A percentile compares a stretch with the other conserved stretches of the same genome.
Conservation (phyloP, 1,140 invertebrate genomes). For the Fopius arisanus region DNA sequence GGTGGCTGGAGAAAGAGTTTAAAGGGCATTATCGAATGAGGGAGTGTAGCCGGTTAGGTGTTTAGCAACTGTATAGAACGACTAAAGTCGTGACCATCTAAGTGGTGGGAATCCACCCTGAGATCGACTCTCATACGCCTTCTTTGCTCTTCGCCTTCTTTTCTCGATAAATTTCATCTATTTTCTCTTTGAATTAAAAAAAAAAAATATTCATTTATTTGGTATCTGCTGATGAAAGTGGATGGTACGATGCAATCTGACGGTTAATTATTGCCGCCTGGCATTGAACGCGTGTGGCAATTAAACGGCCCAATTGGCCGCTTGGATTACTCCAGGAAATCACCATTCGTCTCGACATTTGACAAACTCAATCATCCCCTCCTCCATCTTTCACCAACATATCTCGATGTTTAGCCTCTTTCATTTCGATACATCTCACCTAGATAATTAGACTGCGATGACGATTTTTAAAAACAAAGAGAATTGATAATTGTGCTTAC, state of each 20-base stretch:
- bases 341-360: conserved; percentile 36
- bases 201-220: no score
- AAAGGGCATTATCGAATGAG: conserved; percentile 26
- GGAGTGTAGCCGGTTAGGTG: conserved; percentile 23
- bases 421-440: neutral
- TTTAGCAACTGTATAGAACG: conserved; percentile 36
- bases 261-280: neutral
- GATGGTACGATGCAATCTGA: neutral
- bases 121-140: conserved; percentile 63
- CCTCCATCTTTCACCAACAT: neutral
- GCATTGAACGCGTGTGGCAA: conserved; percentile 14
- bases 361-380: conserved; percentile 23
- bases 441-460: neutral
- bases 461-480: no score
- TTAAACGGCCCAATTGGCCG: conserved; percentile 40
- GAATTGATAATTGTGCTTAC: no score
- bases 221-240: no score
- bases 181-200: no score
- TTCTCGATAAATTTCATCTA: no score
- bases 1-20: no score
- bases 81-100: conserved; percentile 58
- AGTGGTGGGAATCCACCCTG: conserved; percentile 63
- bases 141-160: conserved; percentile 30
- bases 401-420: neutral
- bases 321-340: conserved; percentile 46